Conservation (phyloP, 2,888 invertebrate genomes). For the Diloba caeruleocephala region DNA sequence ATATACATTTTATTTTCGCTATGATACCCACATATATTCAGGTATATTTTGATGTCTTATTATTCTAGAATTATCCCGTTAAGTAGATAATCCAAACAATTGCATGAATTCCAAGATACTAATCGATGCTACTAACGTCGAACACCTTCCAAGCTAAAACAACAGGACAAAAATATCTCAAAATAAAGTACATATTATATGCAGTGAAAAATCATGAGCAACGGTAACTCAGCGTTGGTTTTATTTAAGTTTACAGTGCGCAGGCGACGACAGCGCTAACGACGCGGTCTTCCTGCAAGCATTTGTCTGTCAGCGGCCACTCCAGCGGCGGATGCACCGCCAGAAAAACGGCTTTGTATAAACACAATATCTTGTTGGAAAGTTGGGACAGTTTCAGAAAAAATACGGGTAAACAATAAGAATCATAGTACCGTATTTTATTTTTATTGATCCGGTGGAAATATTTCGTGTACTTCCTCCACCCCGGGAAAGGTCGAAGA, state of each 20-base stretch:
- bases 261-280: slow-evolving; percentile 84
- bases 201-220: slow-evolving; percentile 64
- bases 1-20: no score
- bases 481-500: no score
- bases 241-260: slow-evolving; percentile 70
- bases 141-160: slow-evolving; percentile 9
- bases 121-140: background rate
- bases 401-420: background rate
- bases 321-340: slow-evolving; percentile 80
- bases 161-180: slow-evolving; percentile 27
- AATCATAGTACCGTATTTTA: no score
- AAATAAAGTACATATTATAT: slow-evolving; percentile 39
- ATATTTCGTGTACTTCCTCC: no score
- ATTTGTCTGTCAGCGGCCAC: slow-evolving; percentile 80
- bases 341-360: slow-evolving; percentile 62
- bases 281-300: slow-evolving; percentile 84
- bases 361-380: slow-evolving; percentile 48
- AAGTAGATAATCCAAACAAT: no score
- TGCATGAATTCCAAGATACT: no score
- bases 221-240: slow-evolving; percentile 52
- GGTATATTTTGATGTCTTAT: no score
- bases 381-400: slow-evolving; percentile 16
- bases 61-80: no score
- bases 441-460: no score
- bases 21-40: no score